Evolutionary conservation across 1,140 invertebrate genomes (phyloP), one percentile per base, ranked within the genome.

Genomic region (Colletes gigas): DNA sequence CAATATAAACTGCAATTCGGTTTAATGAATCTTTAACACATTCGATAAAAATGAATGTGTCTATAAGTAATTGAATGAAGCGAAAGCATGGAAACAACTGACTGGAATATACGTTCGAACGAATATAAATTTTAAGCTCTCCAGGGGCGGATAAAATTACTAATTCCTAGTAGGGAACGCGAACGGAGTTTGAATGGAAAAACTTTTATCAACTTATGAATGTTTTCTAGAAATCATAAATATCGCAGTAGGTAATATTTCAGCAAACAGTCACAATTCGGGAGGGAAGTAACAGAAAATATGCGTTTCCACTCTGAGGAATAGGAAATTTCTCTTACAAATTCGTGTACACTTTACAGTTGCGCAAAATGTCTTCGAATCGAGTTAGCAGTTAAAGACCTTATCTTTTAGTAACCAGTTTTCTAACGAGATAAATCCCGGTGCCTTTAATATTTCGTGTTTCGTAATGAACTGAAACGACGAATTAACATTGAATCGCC

Each of bases 151-250:
- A 76, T 66, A 41, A 47, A 73, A 66, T 54, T 55, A 39, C n/a
- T 41, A 44, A 57, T 67, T 57, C 60, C n/a, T 15, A 21, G 7
- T 4, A 15, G 30, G n/a, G 39, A 57, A 19, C 17, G 57, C n/a
- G 57, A 50, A 39, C 14, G n/a, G 63, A 19, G 19, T 66, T 67
- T 52, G 47, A 76, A 67, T 59, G 52, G 19, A 63, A 67, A 76
- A 76, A 76, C 21, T 67, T 76, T 76, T 55, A 76, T 76, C 59
- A 57, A 57, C 52, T 76, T 67, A 57, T 21, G 39, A 67, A 76
- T 57, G 41, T 67, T 76, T 76, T 44, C 47, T 47, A 67, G n/a
- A 14, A n/a, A 47, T 50, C 30, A 17, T 65, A 19, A 41, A 74
- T 54, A 44, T 63, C 15, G 39, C 21, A 39, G 39, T 10, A 12